Base-by-base conservation (phyloP, 2,888 invertebrate genomes). In the Tetramorium bicarinatum region DNA sequence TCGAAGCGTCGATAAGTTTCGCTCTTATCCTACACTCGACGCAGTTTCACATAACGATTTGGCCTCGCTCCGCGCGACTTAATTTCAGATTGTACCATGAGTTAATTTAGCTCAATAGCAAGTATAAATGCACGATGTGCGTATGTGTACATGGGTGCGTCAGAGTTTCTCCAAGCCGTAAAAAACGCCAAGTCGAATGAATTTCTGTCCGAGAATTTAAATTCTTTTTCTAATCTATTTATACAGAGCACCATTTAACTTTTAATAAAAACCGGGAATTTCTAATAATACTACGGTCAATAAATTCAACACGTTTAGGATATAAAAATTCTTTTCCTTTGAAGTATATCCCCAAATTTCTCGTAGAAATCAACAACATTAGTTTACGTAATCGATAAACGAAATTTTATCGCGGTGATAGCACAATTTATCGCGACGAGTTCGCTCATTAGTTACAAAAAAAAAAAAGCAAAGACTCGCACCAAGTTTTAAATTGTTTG, bases 391-490 rank as follows among this genome's bases (percentile, higher is more conserved):
- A 80, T 47, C 47, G 13, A 13, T 41, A 49, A 72, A 61, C 21
- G 34, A 4, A 13, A 74, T 59, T 44, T 74, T 38, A 71, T 6
- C 9, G 41, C 34, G 72, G 11, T 41, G 29, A 15, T 29, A 56
- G 18, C 6, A 54, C 59, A 56, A 79, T 59, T 79, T 79, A 61
- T 74, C 41, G 34, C 38, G 34, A 69, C 79, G 25, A 61, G 38
- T 74, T 80, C 47, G 59, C 47, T n/a, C 75, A 72, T 38, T 3
- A 56, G 8, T 21, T 8, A 47, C n/a, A 29, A 76, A 67, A 64
- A n/a, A 54, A 59, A 59, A 59, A 18, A 6, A 25, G 2, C 8
- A 13, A 11, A 56, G 9, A 52, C 66, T 64, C 49, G 38, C 64
- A 9, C 15, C 62, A 21, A 34, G 49, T 75, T 38, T 64, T 64